A percentile compares a stretch with the other conserved stretches of the same genome.
These are phyloP conservation scores for Coremacera marginata DNA, from an alignment of 2,888 invertebrate species.

Conservation along the genomic window DNA sequence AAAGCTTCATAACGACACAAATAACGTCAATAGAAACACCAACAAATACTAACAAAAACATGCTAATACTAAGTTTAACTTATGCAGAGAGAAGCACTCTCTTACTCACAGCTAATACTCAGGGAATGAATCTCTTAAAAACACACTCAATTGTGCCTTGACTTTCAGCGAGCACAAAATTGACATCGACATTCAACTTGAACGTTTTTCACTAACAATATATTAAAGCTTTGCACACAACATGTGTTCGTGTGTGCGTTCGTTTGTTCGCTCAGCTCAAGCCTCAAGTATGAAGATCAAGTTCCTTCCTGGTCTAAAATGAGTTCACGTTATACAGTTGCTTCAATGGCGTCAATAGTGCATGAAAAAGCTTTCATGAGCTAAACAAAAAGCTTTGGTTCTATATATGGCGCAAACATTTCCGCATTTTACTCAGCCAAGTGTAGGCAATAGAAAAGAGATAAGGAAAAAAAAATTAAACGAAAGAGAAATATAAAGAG, in stretches of 20 bases:
- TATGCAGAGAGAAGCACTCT: too few species aligned
- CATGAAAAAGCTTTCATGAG: constrained; percentile 22
- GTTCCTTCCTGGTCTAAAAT: constrained; percentile 58
- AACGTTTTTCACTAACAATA: constrained; percentile 57
- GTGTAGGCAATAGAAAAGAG: neutral
- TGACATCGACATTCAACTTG: constrained; percentile 61
- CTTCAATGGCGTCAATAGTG: neutral
- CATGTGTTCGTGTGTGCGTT: neutral
- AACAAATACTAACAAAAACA: neutral
- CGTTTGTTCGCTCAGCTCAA: constrained; percentile 26
- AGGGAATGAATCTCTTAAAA: too few species aligned
- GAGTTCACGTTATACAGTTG: neutral
- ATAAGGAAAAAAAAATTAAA: neutral
- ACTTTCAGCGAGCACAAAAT: constrained; percentile 30
- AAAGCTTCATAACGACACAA: too few species aligned
- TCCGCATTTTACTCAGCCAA: constrained; percentile 10
- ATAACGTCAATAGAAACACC: neutral
- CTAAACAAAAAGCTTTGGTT: neutral
- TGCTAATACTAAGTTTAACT: too few species aligned
- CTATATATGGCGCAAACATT: neutral
- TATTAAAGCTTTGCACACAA: neutral
- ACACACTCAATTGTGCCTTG: constrained; percentile 7
- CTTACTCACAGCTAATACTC: too few species aligned
- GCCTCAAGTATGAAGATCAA: constrained; percentile 60
- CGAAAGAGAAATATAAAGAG: neutral